Evolutionary conservation across 2,113 vertebrate species (phyloP).

Genomic region (Phaethon lepturus): DNA sequence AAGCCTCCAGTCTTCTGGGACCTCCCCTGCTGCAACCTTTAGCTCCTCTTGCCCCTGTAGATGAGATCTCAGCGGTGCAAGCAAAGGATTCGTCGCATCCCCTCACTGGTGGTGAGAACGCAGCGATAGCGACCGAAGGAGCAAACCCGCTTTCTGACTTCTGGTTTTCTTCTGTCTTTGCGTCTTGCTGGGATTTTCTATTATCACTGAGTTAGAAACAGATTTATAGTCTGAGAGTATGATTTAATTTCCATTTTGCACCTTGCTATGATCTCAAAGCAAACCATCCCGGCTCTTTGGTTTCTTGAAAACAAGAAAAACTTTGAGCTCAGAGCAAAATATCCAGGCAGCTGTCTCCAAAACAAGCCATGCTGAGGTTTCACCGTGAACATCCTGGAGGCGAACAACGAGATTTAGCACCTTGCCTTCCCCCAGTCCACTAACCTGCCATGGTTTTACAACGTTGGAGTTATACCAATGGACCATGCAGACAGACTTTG

Average conservation of each 20-base stretch:
- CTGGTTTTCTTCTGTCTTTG: neutral
- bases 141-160: neutral
- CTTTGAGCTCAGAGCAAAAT: neutral
- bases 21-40: no score
- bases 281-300: neutral
- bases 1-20: no score
- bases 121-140: neutral
- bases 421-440: neutral
- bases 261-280: neutral
- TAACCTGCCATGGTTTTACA: neutral
- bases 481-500: neutral
- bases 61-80: neutral
- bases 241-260: constrained; percentile 23
- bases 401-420: neutral
- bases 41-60: neutral
- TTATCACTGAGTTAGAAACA: constrained; percentile 10
- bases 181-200: constrained; percentile 47
- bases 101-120: neutral
- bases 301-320: neutral
- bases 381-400: neutral
- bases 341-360: neutral
- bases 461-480: neutral
- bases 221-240: neutral
- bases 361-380: neutral
- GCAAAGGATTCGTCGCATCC: rapidly evolving